Evolutionary conservation across 2,797 vertebrate genomes (phyloP), one percentile per base, ranked within the genome.

Genomic region (Pseudomugil gertrudae): DNA sequence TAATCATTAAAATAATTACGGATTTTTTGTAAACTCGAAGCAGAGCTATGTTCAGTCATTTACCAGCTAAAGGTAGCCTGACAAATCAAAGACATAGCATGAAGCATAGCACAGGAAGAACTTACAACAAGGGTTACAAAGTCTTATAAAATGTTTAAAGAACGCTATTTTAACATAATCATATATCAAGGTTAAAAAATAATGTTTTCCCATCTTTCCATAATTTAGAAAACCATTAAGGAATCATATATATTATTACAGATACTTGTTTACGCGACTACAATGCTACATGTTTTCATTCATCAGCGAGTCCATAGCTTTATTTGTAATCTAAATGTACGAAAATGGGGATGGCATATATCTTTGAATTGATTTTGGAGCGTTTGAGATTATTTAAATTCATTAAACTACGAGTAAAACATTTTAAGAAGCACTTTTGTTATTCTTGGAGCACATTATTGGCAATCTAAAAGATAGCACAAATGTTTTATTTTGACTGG

Each of bases 1-100:
- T 32, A n/a, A 13, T 24, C 2, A n/a, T 8, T 17, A 6, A 40
- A 40, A 4, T 0, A 3, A 24, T 2, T 36, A 11, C 3, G n/a
- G 9, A 40, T 40, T 1, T 23, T 30, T 2, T 24, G 13, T 14
- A 11, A 17, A 1, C 56, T 4, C 1, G 3, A 56, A 29, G 5
- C 19, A 24, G 5, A 53, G 15, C 0, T 58, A n/a, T 1, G 1
- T 48, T 8, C 13, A 47, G 24, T 23, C 40, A 9, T 40, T 24
- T 74, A 65, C 54, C 26, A 15, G 47, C 52, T 57, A 62, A 55
- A 29, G 38, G 72, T 85, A 85, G 84, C 80, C 0, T 53, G 60
- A 27, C 67, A 70, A 45, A 66, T 69, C 70, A 61, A 38, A 8
- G 27, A 9, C 58, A 5, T 51, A 56, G 61, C 36, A 13, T 52